Percentiles rank a stretch among this genome's conserved stretches.
phyloP scores from a whole-genome alignment of 1,140 invertebrate species.

The Drosophila grimshawi region DNA sequence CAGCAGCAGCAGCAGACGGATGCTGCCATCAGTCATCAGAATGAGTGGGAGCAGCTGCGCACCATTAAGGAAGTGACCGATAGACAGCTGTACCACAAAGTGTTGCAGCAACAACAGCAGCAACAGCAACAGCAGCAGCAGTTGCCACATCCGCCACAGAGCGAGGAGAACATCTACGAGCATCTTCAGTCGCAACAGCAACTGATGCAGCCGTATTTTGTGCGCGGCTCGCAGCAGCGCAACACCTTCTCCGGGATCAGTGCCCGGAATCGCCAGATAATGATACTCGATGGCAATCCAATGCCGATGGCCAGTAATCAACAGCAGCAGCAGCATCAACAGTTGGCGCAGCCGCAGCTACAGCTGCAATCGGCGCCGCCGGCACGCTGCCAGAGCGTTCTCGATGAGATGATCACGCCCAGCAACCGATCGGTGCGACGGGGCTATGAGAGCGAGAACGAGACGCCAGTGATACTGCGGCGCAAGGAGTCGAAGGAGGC shows the following conservation, averaged over 20 bases:
- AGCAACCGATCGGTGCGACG: conserved; percentile 15
- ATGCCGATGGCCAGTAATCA: conserved; percentile 14
- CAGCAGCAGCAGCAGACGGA: conserved; percentile 1
- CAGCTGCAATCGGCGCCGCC: conserved; percentile 26
- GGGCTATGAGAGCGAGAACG: conserved; percentile 67
- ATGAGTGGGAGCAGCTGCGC: conserved; percentile 75
- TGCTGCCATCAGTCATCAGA: conserved; percentile 10
- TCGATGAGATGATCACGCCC: conserved; percentile 62
- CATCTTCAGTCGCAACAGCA: conserved; percentile 50
- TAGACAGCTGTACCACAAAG: conserved; percentile 70
- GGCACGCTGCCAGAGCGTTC: conserved; percentile 72
- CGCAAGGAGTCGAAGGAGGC: conserved; percentile 32
- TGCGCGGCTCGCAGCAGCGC: conserved; percentile 71
- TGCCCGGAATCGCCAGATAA: conserved; percentile 56
- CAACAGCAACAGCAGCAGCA: conserved; percentile 27
- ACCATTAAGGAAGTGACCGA: conserved; percentile 80
- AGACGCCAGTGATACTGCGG: conserved; percentile 67
- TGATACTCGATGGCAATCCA: conserved; percentile 47
- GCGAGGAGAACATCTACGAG: conserved; percentile 77
- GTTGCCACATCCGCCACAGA: conserved; percentile 22
- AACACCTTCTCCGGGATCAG: conserved; percentile 74
- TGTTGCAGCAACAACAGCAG: conserved; percentile 71
- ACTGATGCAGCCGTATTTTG: conserved; percentile 42
- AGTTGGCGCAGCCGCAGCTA: conserved; percentile 1
- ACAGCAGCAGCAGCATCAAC: not conserved